A percentile compares a stretch with the other conserved stretches of the same genome.
Evolutionary conservation across 2,888 invertebrate genomes (phyloP).

Genomic region (Phanerotoma sp.): DNA sequence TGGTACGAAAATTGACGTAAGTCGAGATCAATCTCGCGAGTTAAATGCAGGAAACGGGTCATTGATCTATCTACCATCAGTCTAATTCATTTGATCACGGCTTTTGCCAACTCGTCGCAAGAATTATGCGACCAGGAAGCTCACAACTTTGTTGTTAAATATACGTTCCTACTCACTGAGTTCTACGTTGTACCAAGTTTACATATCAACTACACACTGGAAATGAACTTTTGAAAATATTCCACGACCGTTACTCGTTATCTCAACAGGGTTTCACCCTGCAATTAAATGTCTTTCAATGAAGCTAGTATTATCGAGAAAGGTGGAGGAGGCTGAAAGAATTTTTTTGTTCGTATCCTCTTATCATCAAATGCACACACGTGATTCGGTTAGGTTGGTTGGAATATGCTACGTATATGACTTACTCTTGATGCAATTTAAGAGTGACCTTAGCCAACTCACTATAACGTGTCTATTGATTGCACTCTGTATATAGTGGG

Average conservation of each 20-base stretch:
- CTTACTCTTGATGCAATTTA: constrained; percentile 2
- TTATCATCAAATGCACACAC: constrained; percentile 12
- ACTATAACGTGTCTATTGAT: constrained; percentile 21
- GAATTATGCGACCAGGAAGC: not conserved
- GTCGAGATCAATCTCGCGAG: constrained; percentile 37
- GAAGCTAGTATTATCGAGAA: constrained; percentile 11
- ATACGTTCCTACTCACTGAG: no score
- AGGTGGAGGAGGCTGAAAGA: not conserved
- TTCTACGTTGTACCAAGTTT: no score
- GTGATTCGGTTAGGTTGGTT: no score
- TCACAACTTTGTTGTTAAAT: not conserved
- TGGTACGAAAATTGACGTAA: constrained; percentile 40
- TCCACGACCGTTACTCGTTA: constrained; percentile 8
- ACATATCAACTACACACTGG: no score
- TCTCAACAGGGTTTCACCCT: not conserved
- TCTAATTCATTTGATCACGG: constrained; percentile 33
- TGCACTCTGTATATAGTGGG: no score
- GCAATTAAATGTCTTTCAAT: constrained; percentile 16
- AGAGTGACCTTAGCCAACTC: constrained; percentile 12
- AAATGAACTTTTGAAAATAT: not conserved
- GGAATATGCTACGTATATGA: not conserved
- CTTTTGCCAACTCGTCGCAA: constrained; percentile 19
- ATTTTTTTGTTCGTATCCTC: constrained; percentile 5
- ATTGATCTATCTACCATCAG: constrained; percentile 43
- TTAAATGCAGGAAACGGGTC: constrained; percentile 46